A percentile compares a stretch with the other conserved stretches of the same genome.
Evolutionary conservation across 2,797 vertebrate genomes (phyloP).

Genomic region (Rhynchotus rufescens): DNA sequence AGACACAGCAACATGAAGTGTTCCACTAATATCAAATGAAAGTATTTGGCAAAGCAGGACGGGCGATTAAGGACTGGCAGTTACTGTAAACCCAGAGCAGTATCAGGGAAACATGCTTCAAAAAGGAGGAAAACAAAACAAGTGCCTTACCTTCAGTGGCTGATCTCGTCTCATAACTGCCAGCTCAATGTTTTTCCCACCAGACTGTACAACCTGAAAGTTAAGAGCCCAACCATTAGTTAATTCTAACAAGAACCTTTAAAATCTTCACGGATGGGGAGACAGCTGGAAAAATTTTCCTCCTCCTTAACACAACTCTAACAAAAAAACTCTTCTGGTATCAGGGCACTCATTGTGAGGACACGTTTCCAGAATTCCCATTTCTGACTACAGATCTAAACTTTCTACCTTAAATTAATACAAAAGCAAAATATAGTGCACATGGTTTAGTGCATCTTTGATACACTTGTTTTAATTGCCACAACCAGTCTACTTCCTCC

Average conservation of each 20-base stretch:
- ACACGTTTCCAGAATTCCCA: neutral
- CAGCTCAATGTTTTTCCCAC: slow-evolving; percentile 89
- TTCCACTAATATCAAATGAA: neutral
- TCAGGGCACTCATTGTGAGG: fast-evolving
- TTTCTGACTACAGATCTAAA: neutral
- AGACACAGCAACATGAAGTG: neutral
- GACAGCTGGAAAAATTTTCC: fast-evolving
- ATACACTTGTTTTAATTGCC: fast-evolving
- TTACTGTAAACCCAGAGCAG: neutral
- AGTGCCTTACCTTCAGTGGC: slow-evolving; percentile 81
- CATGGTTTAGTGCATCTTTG: neutral
- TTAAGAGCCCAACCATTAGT: neutral
- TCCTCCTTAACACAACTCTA: too few species aligned
- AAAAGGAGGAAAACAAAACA: neutral
- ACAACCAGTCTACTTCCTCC: neutral
- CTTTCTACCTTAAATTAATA: neutral
- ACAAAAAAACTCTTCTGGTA: neutral
- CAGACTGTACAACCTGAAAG: slow-evolving; percentile 86
- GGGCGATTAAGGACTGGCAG: neutral
- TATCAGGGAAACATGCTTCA: neutral
- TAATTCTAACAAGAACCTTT: neutral
- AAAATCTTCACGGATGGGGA: too few species aligned
- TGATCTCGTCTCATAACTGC: slow-evolving; percentile 86
- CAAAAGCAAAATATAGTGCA: neutral
- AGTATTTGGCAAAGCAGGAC: neutral